A percentile compares a stretch with the other conserved stretches of the same genome.
Evolutionary conservation across 2,113 vertebrate genomes (phyloP).

Genomic region (Reinhardtius hippoglossoides): DNA sequence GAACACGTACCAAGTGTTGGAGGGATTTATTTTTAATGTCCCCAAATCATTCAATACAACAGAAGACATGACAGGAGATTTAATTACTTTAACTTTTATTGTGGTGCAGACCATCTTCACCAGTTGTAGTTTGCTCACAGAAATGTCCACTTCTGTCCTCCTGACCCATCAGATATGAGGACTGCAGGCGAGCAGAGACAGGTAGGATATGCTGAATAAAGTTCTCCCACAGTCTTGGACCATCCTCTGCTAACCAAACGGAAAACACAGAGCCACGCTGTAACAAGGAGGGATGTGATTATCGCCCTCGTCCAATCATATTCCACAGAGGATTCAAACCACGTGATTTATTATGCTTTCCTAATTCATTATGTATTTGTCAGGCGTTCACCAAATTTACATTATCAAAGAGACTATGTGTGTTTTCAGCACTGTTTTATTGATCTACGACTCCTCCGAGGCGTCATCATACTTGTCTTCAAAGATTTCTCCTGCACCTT

Average conservation of each 20-base stretch:
- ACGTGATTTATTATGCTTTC: not conserved
- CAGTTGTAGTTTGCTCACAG: too few species aligned
- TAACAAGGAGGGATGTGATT: slow-evolving; percentile 21
- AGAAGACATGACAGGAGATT: not conserved
- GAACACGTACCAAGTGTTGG: not conserved
- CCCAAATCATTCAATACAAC: not conserved
- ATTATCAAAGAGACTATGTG: not conserved
- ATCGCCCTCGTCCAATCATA: slow-evolving; percentile 9
- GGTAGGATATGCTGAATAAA: slow-evolving; percentile 31
- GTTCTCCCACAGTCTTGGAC: slow-evolving; percentile 12
- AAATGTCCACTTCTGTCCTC: slow-evolving; percentile 6
- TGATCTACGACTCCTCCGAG: not conserved
- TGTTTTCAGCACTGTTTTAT: not conserved
- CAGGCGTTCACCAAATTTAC: not conserved
- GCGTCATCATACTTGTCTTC: not conserved
- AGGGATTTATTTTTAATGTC: not conserved
- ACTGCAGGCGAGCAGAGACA: slow-evolving; percentile 10
- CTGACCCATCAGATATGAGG: slow-evolving; percentile 6
- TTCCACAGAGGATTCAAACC: slow-evolving; percentile 11
- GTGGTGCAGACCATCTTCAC: too few species aligned
- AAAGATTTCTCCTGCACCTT: slow-evolving; percentile 1
- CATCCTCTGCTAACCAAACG: slow-evolving; percentile 5
- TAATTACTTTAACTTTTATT: not conserved
- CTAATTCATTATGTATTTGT: not conserved
- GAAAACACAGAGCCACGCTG: slow-evolving; percentile 21